A percentile compares a stretch with the other conserved stretches of the same genome.
Conservation (phyloP, 2,113 vertebrate species). For the Pyxicephalus adspersus region DNA sequence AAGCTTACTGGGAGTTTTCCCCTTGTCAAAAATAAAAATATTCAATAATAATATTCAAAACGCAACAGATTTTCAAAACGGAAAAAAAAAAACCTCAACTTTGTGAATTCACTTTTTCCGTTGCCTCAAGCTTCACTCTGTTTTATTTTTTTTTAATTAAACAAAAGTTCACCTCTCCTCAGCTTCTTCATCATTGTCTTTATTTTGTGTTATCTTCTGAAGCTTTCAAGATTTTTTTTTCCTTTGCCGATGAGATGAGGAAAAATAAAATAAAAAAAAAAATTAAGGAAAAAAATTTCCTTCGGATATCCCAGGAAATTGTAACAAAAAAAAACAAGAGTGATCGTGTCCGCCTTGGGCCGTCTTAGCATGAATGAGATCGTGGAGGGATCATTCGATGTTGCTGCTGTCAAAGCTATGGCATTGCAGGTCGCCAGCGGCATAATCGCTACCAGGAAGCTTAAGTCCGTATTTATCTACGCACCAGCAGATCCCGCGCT, state of each 20-base stretch:
- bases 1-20: conserved; percentile 15
- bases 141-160: not conserved
- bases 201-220: conserved; percentile 19
- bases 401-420: conserved; percentile 93
- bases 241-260: conserved; percentile 46
- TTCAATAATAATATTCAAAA: not conserved
- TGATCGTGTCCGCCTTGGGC: conserved; percentile 4
- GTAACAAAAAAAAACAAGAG: conserved; percentile 32
- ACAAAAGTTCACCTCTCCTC: conserved; percentile 1
- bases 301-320: conserved; percentile 25
- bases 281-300: conserved; percentile 35
- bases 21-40: conserved; percentile 25
- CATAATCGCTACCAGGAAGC: conserved; percentile 91
- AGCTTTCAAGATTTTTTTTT: conserved; percentile 51
- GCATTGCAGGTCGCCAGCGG: conserved; percentile 91
- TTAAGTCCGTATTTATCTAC: conserved; percentile 97
- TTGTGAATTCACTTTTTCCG: not conserved
- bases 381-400: conserved; percentile 81
- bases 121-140: conserved; percentile 11
- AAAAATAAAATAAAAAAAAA: conserved; percentile 6
- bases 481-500: conserved; percentile 96
- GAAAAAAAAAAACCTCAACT: too few relatives aligned
- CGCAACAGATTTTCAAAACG: conserved; percentile 6
- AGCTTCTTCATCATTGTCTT: conserved; percentile 40
- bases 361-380: not conserved